These are phyloP conservation scores for Paracanthobrama guichenoti DNA, from an alignment of 2,113 vertebrate genomes.

Conservation along the genomic window DNA sequence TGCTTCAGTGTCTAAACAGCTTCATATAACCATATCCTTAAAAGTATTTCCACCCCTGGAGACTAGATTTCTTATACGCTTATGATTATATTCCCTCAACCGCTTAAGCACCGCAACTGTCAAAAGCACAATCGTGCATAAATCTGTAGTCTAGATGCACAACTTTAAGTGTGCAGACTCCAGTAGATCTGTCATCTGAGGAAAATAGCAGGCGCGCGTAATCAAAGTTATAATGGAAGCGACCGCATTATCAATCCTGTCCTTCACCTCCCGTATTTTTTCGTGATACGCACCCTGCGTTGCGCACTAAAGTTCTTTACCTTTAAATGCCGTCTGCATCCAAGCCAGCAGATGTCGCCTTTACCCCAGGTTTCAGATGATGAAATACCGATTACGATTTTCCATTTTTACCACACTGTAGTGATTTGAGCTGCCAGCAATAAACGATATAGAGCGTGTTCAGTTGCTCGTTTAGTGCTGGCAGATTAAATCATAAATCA, in stretches of 20 bases:
- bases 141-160: not conserved
- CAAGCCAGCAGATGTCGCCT: slow-evolving; percentile 69
- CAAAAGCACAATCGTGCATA: slow-evolving; percentile 4
- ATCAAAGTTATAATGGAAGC: slow-evolving; percentile 23
- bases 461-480: not conserved
- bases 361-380: slow-evolving; percentile 54
- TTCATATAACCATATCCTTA: not conserved
- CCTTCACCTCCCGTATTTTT: not conserved
- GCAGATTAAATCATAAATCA: not conserved
- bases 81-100: not conserved
- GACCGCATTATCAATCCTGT: slow-evolving; percentile 16
- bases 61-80: not conserved
- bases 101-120: slow-evolving; percentile 15
- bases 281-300: slow-evolving; percentile 33
- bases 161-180: slow-evolving; percentile 15
- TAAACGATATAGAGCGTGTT: not conserved
- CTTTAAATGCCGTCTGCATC: slow-evolving; percentile 60
- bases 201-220: not conserved
- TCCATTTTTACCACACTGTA: slow-evolving; percentile 4
- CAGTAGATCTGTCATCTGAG: not conserved
- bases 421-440: not conserved
- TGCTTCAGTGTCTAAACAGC: slow-evolving; percentile 27
- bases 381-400: slow-evolving; percentile 68
- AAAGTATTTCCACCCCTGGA: not conserved
- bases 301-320: slow-evolving; percentile 61